Conservation (phyloP, 1,140 invertebrate species). For the Proales similis region DNA sequence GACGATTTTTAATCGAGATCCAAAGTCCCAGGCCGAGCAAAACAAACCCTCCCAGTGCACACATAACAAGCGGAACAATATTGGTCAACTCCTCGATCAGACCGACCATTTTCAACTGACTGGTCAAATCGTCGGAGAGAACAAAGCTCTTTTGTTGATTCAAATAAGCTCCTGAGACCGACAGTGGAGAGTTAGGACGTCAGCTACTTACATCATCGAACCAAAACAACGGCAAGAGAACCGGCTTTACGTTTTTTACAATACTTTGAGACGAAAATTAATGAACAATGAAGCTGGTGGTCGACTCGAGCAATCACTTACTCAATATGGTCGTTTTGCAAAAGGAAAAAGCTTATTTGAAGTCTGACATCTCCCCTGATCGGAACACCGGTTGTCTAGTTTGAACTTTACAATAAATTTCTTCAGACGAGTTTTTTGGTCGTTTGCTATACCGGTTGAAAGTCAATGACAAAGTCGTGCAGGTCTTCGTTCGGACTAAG, state of each 20-base stretch:
- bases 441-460: constrained; percentile 7
- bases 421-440: background rate
- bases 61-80: constrained; percentile 4
- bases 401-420: background rate
- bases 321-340: constrained; percentile 22
- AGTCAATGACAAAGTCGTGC: constrained; percentile 32
- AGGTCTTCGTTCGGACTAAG: background rate
- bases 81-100: constrained; percentile 2
- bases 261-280: constrained; percentile 2
- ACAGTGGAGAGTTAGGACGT: background rate
- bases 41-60: constrained; percentile 11
- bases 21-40: background rate
- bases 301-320: background rate
- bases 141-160: background rate
- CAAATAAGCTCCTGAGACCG: background rate
- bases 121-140: background rate
- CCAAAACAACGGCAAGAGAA: constrained; percentile 19
- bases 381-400: constrained; percentile 17
- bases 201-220: constrained; percentile 37
- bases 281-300: background rate
- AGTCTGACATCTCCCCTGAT: constrained; percentile 28
- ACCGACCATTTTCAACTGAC: constrained; percentile 5
- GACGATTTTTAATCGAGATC: constrained; percentile 1
- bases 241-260: constrained; percentile 20
- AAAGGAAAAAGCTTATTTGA: constrained; percentile 31